Conservation (phyloP, 1,140 invertebrate genomes). For the Zaprionus nigranus region DNA sequence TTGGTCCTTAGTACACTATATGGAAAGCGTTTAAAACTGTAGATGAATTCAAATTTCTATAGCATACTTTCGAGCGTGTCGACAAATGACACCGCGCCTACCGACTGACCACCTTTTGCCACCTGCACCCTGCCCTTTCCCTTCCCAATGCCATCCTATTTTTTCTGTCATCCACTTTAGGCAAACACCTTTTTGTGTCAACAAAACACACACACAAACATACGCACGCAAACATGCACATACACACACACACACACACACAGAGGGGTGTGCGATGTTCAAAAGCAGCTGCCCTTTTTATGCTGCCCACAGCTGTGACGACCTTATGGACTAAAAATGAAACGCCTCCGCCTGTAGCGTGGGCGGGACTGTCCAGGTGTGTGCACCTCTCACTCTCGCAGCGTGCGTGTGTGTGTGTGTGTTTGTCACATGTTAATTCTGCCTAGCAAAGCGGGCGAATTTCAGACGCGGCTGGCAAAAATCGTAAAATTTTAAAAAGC, state of each 20-base stretch:
- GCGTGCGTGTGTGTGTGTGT: slow-evolving; percentile 4
- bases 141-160: background rate
- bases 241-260: slow-evolving; percentile 7
- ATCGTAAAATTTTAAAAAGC: slow-evolving; percentile 64
- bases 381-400: background rate
- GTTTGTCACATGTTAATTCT: slow-evolving; percentile 62
- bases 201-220: slow-evolving; percentile 29
- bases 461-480: slow-evolving; percentile 46
- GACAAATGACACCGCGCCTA: slow-evolving; percentile 36
- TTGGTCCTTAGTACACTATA: slow-evolving; percentile 83
- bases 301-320: slow-evolving; percentile 58
- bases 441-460: slow-evolving; percentile 54
- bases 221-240: background rate
- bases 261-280: slow-evolving; percentile 8
- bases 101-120: slow-evolving; percentile 18
- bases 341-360: slow-evolving; percentile 39
- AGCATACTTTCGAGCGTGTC: slow-evolving; percentile 46
- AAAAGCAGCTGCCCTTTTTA: slow-evolving; percentile 67
- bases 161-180: slow-evolving; percentile 48
- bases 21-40: slow-evolving; percentile 75
- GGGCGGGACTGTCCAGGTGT: slow-evolving; percentile 46
- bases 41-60: slow-evolving; percentile 55
- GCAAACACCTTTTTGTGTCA: slow-evolving; percentile 60
- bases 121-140: background rate
- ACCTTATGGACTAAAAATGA: slow-evolving; percentile 67